Percentiles rank a stretch among this genome's conserved stretches.
Evolutionary conservation across 2,888 invertebrate genomes (phyloP).

Genomic region (Lordiphosa fenestrarum): DNA sequence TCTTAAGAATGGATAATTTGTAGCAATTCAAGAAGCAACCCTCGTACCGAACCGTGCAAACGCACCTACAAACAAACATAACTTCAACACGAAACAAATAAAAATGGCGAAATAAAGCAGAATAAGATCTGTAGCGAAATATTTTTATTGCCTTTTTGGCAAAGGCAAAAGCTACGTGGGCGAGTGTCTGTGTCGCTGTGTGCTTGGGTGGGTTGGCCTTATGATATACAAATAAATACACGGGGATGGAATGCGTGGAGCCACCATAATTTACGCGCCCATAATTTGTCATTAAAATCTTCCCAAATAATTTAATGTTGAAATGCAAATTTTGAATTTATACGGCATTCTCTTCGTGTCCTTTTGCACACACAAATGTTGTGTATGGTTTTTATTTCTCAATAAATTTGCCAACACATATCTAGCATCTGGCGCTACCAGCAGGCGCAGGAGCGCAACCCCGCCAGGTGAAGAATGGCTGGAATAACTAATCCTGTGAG

Average conservation of each 20-base stretch:
- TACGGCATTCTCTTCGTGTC: slow-evolving; percentile 50
- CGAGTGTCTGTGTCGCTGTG: slow-evolving; percentile 19
- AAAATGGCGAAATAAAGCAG: slow-evolving; percentile 74
- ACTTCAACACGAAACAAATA: slow-evolving; percentile 64
- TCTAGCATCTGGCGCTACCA: slow-evolving; percentile 8
- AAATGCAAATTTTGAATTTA: slow-evolving; percentile 72
- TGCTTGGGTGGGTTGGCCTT: slow-evolving; percentile 24
- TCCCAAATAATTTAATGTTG: slow-evolving; percentile 69
- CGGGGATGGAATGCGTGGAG: slow-evolving; percentile 31
- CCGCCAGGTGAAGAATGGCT: slow-evolving; percentile 33
- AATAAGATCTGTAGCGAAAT: slow-evolving; percentile 72
- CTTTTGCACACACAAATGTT: slow-evolving; percentile 22
- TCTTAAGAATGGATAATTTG: too few relatives aligned
- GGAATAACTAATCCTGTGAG: slow-evolving; percentile 25
- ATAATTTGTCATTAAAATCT: slow-evolving; percentile 79
- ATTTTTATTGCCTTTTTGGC: slow-evolving; percentile 74
- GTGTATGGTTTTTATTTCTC: slow-evolving; percentile 17
- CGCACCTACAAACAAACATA: slow-evolving; percentile 28
- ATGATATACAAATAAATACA: slow-evolving; percentile 52
- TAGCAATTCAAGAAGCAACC: slow-evolving; percentile 16
- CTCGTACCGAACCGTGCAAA: slow-evolving; percentile 2
- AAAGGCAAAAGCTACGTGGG: slow-evolving; percentile 45
- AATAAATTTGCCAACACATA: slow-evolving; percentile 54
- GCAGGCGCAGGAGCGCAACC: slow-evolving; percentile 6
- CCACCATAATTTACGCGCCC: slow-evolving; percentile 78